Conservation (phyloP, 2,888 invertebrate genomes). For the Capitulum mitella region DNA sequence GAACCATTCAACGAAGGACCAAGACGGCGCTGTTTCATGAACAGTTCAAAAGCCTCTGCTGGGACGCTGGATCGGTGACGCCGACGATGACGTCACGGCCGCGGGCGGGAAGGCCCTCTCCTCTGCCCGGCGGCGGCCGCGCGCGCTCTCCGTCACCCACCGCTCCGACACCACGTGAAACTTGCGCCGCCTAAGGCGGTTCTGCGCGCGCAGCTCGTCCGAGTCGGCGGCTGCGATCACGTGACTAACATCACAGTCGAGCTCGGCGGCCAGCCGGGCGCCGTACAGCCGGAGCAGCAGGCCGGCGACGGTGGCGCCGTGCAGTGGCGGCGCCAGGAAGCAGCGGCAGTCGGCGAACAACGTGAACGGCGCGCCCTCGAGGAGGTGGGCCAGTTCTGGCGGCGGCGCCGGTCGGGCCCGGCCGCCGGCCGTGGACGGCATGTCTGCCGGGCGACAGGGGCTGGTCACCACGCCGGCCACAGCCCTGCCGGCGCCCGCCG, state of each 20-base stretch:
- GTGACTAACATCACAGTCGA: background rate
- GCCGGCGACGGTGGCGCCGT: constrained; percentile 18
- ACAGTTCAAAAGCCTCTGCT: no score
- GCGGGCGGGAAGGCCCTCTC: constrained; percentile 15
- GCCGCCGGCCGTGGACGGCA: background rate
- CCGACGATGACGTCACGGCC: no score
- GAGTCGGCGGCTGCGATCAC: background rate
- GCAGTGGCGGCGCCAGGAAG: constrained; percentile 11
- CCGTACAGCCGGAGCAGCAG: background rate
- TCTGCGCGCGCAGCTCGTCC: background rate
- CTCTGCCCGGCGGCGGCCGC: background rate
- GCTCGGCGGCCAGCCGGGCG: background rate
- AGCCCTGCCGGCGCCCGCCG: no score
- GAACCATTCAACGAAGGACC: no score
- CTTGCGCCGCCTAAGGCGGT: background rate
- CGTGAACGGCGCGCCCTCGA: background rate
- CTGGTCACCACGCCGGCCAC: background rate
- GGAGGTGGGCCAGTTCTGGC: background rate
- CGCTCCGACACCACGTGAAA: background rate
- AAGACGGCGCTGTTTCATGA: no score
- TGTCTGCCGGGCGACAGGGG: background rate
- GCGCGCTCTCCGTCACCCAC: background rate
- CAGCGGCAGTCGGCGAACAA: background rate
- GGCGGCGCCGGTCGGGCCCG: background rate
- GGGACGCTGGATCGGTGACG: no score